A percentile compares a stretch with the other conserved stretches of the same genome.
Evolutionary conservation across 2,888 invertebrate genomes (phyloP).

Genomic region (Hydroisotoma schaefferi): DNA sequence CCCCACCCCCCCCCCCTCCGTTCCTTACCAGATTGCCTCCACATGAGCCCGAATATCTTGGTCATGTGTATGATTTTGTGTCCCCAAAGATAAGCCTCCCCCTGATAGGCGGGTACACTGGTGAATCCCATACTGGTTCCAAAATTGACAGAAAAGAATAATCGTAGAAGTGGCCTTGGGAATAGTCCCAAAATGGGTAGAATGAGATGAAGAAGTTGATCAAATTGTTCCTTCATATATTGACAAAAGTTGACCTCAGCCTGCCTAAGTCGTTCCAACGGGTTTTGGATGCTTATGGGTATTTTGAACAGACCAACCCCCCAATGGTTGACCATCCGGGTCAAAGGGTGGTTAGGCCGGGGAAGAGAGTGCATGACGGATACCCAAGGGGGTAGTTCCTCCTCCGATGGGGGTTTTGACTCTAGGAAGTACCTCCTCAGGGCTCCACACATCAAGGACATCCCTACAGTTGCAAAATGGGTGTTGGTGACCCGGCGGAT

Average conservation of each 20-base stretch:
- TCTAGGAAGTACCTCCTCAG: slow-evolving; percentile 31
- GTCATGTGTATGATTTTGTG: slow-evolving; percentile 39
- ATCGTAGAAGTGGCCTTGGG: slow-evolving; percentile 30
- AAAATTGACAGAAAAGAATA: slow-evolving; percentile 45
- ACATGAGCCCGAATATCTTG: slow-evolving; percentile 46
- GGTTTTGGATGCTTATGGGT: slow-evolving; percentile 16
- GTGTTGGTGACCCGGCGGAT: slow-evolving; percentile 33
- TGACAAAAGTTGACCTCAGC: slow-evolving; percentile 39
- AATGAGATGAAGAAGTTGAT: slow-evolving; percentile 38
- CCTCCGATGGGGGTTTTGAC: neutral
- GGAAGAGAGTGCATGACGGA: slow-evolving; percentile 46
- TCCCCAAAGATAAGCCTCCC: slow-evolving; percentile 22
- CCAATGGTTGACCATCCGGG: slow-evolving; percentile 44
- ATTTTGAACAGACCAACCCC: slow-evolving; percentile 46
- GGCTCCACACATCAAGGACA: slow-evolving; percentile 43
- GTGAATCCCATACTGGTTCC: slow-evolving; percentile 46
- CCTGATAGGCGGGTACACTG: slow-evolving; percentile 39
- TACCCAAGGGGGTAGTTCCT: slow-evolving; percentile 28
- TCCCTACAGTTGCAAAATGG: slow-evolving; percentile 46
- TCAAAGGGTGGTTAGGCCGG: slow-evolving; percentile 41
- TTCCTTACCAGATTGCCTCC: slow-evolving; percentile 44
- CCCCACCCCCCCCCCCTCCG: too few relatives aligned
- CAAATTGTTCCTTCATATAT: slow-evolving; percentile 37
- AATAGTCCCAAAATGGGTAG: slow-evolving; percentile 41
- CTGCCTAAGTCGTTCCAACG: slow-evolving; percentile 28